Percentiles rank a stretch among this genome's conserved stretches.
Evolutionary conservation across 2,888 invertebrate genomes (phyloP).

Genomic region (Neoascia interrupta): DNA sequence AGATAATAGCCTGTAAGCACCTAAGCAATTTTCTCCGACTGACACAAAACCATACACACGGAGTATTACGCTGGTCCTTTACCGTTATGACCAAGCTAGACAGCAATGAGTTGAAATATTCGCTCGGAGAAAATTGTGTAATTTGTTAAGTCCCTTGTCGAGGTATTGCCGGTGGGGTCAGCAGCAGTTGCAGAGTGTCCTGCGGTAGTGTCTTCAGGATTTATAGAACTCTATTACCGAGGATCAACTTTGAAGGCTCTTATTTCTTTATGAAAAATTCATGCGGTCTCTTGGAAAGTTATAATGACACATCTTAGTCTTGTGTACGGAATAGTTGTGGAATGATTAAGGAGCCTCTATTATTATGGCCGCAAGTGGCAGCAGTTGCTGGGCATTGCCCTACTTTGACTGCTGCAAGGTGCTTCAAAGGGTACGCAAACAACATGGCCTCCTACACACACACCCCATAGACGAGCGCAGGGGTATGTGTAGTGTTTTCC

Average conservation of each 20-base stretch:
- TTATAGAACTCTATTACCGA: conserved; percentile 57
- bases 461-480: neutral
- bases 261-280: conserved; percentile 61
- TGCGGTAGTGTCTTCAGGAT: conserved; percentile 45
- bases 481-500: neutral
- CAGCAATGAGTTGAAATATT: conserved; percentile 25
- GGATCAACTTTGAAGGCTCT: conserved; percentile 60
- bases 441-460: conserved; percentile 8
- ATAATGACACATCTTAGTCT: conserved; percentile 44
- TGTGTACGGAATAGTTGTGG: conserved; percentile 4
- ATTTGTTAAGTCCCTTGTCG: conserved; percentile 51
- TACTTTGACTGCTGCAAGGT: conserved; percentile 50
- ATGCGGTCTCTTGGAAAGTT: conserved; percentile 40
- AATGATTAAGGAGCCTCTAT: conserved; percentile 60
- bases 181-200: no score
- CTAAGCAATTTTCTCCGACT: no score
- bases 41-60: no score
- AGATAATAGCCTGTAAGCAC: no score
- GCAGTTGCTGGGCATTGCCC: conserved; percentile 23
- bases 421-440: conserved; percentile 18
- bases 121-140: conserved; percentile 36
- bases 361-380: conserved; percentile 31
- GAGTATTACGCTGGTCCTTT: neutral
- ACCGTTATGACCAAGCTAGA: neutral
- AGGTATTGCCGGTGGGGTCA: conserved; percentile 24